Conservation (phyloP, 2,888 invertebrate genomes). For the Caradrina clavipalpis region DNA sequence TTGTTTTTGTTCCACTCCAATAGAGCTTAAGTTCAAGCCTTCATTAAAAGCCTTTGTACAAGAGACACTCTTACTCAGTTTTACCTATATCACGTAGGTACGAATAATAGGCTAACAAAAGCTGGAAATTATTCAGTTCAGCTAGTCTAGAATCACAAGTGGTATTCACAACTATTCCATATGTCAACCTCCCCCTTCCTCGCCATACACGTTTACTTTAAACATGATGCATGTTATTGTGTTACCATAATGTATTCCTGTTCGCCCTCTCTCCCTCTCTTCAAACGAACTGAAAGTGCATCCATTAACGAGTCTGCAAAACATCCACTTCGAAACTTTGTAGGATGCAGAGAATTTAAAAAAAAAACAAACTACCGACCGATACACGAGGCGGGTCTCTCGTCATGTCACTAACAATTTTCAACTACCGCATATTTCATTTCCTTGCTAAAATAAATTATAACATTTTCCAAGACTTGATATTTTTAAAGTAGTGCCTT, state of each 20-base stretch:
- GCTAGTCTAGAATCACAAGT: too few relatives aligned
- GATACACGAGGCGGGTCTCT: not conserved
- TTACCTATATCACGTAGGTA: too few relatives aligned
- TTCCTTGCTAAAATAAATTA: too few relatives aligned
- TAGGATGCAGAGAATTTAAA: not conserved
- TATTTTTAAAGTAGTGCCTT: too few relatives aligned
- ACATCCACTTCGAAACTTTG: not conserved
- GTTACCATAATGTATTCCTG: constrained; percentile 16
- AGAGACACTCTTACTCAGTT: too few relatives aligned
- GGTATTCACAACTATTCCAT: too few relatives aligned
- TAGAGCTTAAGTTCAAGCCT: not conserved
- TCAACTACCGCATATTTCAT: not conserved
- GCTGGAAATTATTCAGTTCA: too few relatives aligned
- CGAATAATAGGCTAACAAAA: too few relatives aligned
- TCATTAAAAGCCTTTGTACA: too few relatives aligned
- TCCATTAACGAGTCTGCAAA: constrained; percentile 26
- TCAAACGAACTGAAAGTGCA: constrained; percentile 22
- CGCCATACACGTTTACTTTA: not conserved
- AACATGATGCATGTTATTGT: not conserved
- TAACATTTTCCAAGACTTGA: too few relatives aligned
- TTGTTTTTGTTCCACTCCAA: not conserved
- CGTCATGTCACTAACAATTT: not conserved
- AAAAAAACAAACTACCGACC: not conserved
- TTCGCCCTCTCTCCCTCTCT: not conserved
- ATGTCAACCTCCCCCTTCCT: too few relatives aligned